These are phyloP conservation scores for Neodontobutis hainanensis DNA, from an alignment of 2,113 vertebrate genomes.

Conservation along the genomic window DNA sequence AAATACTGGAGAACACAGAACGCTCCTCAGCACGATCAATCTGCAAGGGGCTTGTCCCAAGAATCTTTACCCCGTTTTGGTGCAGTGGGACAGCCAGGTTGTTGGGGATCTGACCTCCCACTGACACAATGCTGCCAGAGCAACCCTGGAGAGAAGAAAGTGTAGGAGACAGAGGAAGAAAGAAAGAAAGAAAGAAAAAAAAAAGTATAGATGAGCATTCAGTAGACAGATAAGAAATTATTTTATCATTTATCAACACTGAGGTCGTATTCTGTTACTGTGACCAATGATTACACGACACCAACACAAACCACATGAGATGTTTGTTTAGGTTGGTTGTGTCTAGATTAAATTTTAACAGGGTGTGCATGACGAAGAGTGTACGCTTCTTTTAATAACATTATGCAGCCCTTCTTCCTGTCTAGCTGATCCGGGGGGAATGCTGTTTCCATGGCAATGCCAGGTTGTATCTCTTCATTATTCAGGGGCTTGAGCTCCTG, in stretches of 20 bases:
- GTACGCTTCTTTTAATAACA: slow-evolving; percentile 56
- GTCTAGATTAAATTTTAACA: slow-evolving; percentile 26
- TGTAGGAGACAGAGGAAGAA: not conserved
- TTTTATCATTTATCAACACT: slow-evolving; percentile 24
- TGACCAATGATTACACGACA: slow-evolving; percentile 39
- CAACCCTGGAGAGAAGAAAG: slow-evolving; percentile 78
- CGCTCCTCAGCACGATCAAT: slow-evolving; percentile 91
- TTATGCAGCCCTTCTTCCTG: slow-evolving; percentile 30
- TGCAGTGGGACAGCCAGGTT: slow-evolving; percentile 90
- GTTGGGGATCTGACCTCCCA: slow-evolving; percentile 95
- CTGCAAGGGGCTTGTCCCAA: slow-evolving; percentile 89
- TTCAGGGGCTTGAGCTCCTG: slow-evolving; percentile 59
- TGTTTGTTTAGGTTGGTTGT: slow-evolving; percentile 18
- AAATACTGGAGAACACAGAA: slow-evolving; percentile 86
- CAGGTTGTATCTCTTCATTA: slow-evolving; percentile 74
- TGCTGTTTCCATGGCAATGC: slow-evolving; percentile 74
- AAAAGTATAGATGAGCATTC: not conserved
- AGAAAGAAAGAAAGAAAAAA: too few relatives aligned
- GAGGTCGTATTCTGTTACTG: slow-evolving; percentile 25
- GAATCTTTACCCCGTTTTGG: slow-evolving; percentile 86
- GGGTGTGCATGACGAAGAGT: not conserved
- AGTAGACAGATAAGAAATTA: not conserved
- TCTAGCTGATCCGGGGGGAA: slow-evolving; percentile 49
- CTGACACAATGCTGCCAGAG: slow-evolving; percentile 91
- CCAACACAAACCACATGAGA: slow-evolving; percentile 27